Evolutionary conservation across 2,113 vertebrate species (phyloP), one percentile per base, ranked within the genome.

Genomic region (Tragelaphus strepsiceros): DNA sequence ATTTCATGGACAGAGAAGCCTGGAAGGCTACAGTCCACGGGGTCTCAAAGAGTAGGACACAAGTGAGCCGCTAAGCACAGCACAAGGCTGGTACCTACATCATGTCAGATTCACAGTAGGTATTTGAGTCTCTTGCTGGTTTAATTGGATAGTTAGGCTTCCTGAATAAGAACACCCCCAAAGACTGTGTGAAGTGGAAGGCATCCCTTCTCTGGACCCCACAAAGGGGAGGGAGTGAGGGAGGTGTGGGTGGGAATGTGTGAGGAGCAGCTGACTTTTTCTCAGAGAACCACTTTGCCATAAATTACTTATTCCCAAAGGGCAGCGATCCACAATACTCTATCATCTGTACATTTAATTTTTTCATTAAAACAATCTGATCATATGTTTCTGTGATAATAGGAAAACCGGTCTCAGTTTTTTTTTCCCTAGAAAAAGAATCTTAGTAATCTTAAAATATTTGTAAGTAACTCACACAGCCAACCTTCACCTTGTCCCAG

Each of bases 1-100:
- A 21, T 35, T 12, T 22, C 19, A 71, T 6, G 64, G 64, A 35
- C 64, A 71, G 64, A 35, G n/a, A 10, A 71, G 64, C n/a, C 17
- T 71, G 19, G 67, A 0, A 0, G n/a, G n/a, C 67, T 71, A 39
- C 10, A 39, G n/a, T 39, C 67, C 10, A 1, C 22, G n/a, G n/a
- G n/a, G 67, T 71, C 67, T 22, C 67, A 71, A 35, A 71, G 67
- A 39, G 67, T 71, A 2, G 0, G n/a, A 71, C 67, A 71, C 0
- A 2, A 22, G n/a, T 71, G 67, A 71, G 19, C 67, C 1, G 21
- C 67, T 71, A 12, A 71, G 67, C 67, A 22, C 4, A 71, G 19
- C 67, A 71, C n/a, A 35, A 22, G n/a, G 15, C 43, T 0, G 2
- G 7, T 46, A 6, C 32, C 89, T 17, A 17, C 43, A 17, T 5